These are phyloP conservation scores for Cyanoramphus novaezelandiae DNA, from an alignment of 2,113 vertebrate genomes.

Conservation along the genomic window DNA sequence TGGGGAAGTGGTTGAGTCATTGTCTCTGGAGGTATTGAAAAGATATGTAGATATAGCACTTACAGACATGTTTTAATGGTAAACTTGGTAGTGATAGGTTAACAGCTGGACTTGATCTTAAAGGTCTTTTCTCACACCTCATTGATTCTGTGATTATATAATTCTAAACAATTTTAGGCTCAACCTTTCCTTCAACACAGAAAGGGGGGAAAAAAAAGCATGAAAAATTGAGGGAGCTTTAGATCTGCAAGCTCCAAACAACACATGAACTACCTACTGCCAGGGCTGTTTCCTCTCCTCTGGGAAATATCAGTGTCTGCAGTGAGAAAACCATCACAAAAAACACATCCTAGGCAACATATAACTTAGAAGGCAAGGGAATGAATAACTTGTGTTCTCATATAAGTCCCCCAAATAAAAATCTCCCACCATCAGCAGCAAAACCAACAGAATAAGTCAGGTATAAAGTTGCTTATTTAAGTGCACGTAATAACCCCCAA, in stretches of 20 bases:
- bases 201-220: background rate
- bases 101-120: background rate
- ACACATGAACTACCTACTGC: background rate
- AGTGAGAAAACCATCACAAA: background rate
- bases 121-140: background rate
- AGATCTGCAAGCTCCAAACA: background rate
- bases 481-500: background rate
- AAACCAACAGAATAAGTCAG: background rate
- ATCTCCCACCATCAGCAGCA: background rate
- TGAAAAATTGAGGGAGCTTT: background rate
- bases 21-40: background rate
- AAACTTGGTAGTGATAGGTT: background rate
- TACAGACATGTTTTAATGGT: background rate
- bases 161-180: background rate
- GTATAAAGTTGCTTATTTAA: conserved; percentile 48
- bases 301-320: background rate
- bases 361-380: background rate
- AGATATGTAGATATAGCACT: background rate
- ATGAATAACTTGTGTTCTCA: background rate
- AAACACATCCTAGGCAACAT: background rate
- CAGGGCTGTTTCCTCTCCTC: background rate
- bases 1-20: background rate
- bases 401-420: conserved; percentile 23
- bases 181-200: background rate
- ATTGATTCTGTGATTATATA: background rate